Conservation (phyloP, 2,797 vertebrate species). For the Ctenochaetus hawaiiensis region DNA sequence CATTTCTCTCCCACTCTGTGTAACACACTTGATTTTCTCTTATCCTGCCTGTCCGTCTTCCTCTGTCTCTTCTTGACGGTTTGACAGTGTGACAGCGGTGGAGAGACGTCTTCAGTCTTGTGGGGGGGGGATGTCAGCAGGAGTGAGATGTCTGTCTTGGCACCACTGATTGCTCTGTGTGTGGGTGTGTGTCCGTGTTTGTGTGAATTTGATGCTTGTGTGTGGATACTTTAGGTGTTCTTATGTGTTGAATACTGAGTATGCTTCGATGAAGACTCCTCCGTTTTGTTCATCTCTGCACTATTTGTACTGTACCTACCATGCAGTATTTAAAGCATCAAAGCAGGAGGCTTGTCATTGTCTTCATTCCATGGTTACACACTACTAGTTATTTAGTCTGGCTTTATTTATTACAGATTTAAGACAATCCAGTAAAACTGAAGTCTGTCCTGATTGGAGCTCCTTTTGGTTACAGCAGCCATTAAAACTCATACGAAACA, state of each 20-base stretch:
- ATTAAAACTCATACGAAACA: neutral
- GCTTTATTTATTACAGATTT: neutral
- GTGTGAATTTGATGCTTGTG: constrained; percentile 48
- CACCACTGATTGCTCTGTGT: constrained; percentile 69
- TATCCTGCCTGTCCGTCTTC: constrained; percentile 71
- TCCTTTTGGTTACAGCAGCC: neutral
- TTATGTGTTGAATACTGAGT: constrained; percentile 33
- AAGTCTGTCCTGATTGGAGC: neutral
- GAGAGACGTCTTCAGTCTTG: constrained; percentile 75
- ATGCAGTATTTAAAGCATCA: constrained; percentile 21
- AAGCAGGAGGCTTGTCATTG: constrained; percentile 17
- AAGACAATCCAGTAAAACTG: neutral
- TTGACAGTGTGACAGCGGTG: constrained; percentile 79
- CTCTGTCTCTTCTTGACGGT: constrained; percentile 74
- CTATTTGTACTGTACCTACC: constrained; percentile 23
- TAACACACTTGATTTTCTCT: constrained; percentile 69
- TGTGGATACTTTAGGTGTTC: constrained; percentile 17
- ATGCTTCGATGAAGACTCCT: neutral
- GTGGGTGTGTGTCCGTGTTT: constrained; percentile 59
- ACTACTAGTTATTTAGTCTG: constrained; percentile 5
- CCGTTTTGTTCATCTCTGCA: constrained; percentile 21
- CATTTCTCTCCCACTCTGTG: constrained; percentile 63
- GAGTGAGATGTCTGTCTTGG: constrained; percentile 77
- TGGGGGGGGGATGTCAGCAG: constrained; percentile 66
- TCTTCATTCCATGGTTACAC: constrained; percentile 17